A percentile compares a stretch with the other conserved stretches of the same genome.
Conservation (phyloP, 2,888 invertebrate genomes). For the Habroteleia sp. region DNA sequence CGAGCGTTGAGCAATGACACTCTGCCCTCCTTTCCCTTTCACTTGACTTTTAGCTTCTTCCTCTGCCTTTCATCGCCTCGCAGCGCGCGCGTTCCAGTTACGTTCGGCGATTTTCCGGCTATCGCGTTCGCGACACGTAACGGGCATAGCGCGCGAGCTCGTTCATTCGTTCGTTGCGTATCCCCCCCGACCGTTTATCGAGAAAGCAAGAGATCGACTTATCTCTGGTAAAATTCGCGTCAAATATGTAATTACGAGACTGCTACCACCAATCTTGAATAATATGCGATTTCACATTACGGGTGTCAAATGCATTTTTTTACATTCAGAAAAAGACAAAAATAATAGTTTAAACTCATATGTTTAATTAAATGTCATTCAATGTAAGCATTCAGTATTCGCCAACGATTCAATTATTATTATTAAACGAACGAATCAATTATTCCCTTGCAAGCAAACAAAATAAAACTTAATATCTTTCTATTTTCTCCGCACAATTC, state of each 20-base stretch:
- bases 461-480: too few relatives aligned
- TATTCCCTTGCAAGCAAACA: too few relatives aligned
- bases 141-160: slow-evolving; percentile 1
- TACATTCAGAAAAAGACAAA: too few relatives aligned
- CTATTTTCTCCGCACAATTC: too few relatives aligned
- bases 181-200: slow-evolving; percentile 1
- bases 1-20: slow-evolving; percentile 42
- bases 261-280: slow-evolving; percentile 3
- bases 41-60: slow-evolving; percentile 43
- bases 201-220: slow-evolving; percentile 12
- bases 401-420: too few relatives aligned
- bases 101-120: slow-evolving; percentile 40
- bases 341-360: too few relatives aligned
- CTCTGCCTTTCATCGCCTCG: slow-evolving; percentile 34
- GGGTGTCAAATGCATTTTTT: slow-evolving; percentile 5
- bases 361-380: too few relatives aligned
- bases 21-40: slow-evolving; percentile 53
- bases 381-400: too few relatives aligned
- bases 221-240: slow-evolving; percentile 17
- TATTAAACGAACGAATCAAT: too few relatives aligned
- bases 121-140: slow-evolving; percentile 19
- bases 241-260: slow-evolving; percentile 5
- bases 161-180: neutral
- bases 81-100: slow-evolving; percentile 33
- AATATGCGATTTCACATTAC: slow-evolving; percentile 18